Percentiles rank a stretch among this genome's conserved stretches.
Evolutionary conservation across 1,140 invertebrate genomes (phyloP).

Genomic region (Hermetia illucens): DNA sequence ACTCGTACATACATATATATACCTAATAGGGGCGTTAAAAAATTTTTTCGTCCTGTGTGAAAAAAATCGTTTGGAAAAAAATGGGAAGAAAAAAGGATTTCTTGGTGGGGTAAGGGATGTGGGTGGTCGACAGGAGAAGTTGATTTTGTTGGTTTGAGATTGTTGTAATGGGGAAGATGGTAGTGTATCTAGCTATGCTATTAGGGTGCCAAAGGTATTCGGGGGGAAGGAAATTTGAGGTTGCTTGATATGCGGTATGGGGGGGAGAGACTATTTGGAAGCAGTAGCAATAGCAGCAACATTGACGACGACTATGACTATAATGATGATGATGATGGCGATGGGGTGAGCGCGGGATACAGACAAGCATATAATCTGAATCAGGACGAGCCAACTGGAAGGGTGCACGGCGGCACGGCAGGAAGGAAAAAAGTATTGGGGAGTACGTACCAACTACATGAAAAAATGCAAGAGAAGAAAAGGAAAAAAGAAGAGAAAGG

Average conservation of each 20-base stretch:
- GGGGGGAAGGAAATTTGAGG: too few species aligned
- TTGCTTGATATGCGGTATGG: too few species aligned
- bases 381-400: neutral
- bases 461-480: neutral
- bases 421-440: neutral
- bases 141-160: neutral
- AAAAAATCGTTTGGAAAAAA: neutral
- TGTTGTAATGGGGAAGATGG: too few species aligned
- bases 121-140: neutral
- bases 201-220: too few species aligned
- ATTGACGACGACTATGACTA: too few species aligned
- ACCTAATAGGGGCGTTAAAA: neutral
- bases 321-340: too few species aligned
- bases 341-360: too few species aligned
- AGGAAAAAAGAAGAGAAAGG: neutral
- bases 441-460: neutral
- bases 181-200: too few species aligned
- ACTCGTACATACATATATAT: too few species aligned
- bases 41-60: neutral
- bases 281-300: too few species aligned
- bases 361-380: too few species aligned
- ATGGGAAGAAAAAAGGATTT: neutral
- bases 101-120: neutral
- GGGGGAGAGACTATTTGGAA: too few species aligned
- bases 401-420: conserved; percentile 1